Evolutionary conservation across 2,888 invertebrate species (phyloP).

Genomic region (Cephus spinipes): DNA sequence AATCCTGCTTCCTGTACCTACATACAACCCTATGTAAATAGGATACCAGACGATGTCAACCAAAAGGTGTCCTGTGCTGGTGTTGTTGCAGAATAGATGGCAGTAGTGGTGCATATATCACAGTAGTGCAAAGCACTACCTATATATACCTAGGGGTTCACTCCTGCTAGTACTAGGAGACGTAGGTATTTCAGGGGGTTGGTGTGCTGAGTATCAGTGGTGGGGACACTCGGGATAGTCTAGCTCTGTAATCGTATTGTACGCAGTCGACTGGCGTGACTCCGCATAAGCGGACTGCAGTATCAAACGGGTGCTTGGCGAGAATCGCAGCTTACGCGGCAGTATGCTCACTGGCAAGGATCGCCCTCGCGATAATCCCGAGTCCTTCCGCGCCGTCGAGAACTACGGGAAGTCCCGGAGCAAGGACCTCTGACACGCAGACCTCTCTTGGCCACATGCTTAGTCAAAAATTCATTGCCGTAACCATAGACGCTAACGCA

Average conservation of each 20-base stretch:
- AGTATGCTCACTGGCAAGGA: conserved; percentile 48
- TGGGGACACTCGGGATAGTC: conserved; percentile 40
- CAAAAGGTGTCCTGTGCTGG: neutral
- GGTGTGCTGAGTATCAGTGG: neutral
- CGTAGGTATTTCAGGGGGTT: neutral
- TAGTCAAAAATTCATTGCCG: conserved; percentile 24
- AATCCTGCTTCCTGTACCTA: neutral
- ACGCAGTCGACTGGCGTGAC: conserved; percentile 63
- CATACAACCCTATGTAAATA: neutral
- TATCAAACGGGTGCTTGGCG: conserved; percentile 7
- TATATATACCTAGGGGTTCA: neutral
- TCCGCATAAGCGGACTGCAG: conserved; percentile 53
- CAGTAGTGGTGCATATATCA: neutral
- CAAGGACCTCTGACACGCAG: conserved; percentile 47
- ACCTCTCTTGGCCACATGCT: conserved; percentile 18
- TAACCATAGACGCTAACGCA: conserved; percentile 30
- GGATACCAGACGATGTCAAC: neutral
- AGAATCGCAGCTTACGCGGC: conserved; percentile 29
- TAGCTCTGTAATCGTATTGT: conserved; percentile 57
- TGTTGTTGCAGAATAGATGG: neutral
- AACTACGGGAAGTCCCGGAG: neutral
- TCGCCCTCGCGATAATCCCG: conserved; percentile 31
- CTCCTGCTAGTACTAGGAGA: neutral
- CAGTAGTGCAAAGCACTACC: neutral
- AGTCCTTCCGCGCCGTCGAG: neutral